These are phyloP conservation scores for Drosophila serrata DNA, from an alignment of 1,140 invertebrate genomes.

Conservation along the genomic window DNA sequence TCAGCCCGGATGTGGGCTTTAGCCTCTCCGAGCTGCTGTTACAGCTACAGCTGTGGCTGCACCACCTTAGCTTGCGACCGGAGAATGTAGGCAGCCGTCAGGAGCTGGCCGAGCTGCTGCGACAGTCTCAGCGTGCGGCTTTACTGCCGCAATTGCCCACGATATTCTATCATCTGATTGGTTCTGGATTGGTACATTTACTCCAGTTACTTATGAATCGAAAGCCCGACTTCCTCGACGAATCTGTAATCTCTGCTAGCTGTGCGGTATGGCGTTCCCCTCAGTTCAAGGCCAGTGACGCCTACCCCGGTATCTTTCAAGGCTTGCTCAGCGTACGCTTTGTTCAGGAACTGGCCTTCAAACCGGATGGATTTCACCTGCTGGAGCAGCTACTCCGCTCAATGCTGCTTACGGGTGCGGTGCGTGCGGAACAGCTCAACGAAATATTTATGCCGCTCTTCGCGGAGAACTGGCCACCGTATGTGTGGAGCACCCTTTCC, in stretches of 20 bases:
- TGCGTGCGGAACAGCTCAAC: constrained; percentile 64
- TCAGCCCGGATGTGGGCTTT: constrained; percentile 21
- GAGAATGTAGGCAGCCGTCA: constrained; percentile 22
- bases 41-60: constrained; percentile 72
- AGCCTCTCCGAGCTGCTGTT: constrained; percentile 63
- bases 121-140: constrained; percentile 16
- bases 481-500: constrained; percentile 60
- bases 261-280: constrained; percentile 55
- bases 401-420: constrained; percentile 53
- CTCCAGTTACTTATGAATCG: constrained; percentile 67
- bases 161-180: constrained; percentile 68
- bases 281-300: constrained; percentile 17
- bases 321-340: constrained; percentile 61
- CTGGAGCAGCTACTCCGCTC: constrained; percentile 52
- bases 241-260: constrained; percentile 13
- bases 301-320: constrained; percentile 47
- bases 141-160: constrained; percentile 50
- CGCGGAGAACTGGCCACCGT: constrained; percentile 65
- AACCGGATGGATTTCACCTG: constrained; percentile 27
- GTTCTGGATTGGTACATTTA: constrained; percentile 59
- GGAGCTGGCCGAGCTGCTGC: constrained; percentile 29
- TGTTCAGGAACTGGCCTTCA: constrained; percentile 45
- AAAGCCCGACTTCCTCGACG: constrained; percentile 33
- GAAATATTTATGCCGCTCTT: constrained; percentile 67
- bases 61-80: constrained; percentile 56